Evolutionary conservation across 2,113 vertebrate species (phyloP).

Genomic region (Aptenodytes forsteri): DNA sequence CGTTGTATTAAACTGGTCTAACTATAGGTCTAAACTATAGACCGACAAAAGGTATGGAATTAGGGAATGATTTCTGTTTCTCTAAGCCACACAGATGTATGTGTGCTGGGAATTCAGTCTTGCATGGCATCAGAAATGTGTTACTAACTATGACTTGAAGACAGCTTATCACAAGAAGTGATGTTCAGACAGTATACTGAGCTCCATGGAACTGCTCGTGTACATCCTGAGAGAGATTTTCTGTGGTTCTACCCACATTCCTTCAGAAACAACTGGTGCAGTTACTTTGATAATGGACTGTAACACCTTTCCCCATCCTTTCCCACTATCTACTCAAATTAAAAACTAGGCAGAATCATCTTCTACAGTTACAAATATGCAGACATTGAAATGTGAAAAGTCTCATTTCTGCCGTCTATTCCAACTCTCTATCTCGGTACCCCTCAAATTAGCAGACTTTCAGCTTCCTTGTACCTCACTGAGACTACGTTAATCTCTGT

Average conservation of each 20-base stretch:
- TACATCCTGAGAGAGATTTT: background rate
- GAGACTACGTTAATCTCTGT: background rate
- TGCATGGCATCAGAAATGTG: background rate
- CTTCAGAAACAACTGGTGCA: background rate
- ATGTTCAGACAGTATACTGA: background rate
- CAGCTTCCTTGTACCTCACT: background rate
- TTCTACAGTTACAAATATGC: background rate
- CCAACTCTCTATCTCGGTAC: background rate
- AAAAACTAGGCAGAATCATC: background rate
- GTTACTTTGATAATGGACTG: background rate
- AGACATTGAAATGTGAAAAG: background rate
- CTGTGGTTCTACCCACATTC: background rate
- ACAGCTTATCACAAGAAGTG: background rate
- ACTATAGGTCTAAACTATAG: background rate
- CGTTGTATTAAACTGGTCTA: slow-evolving; percentile 34
- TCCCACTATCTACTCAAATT: background rate
- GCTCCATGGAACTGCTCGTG: background rate
- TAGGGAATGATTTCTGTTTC: background rate
- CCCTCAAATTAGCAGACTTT: background rate
- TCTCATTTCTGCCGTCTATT: background rate
- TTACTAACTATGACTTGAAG: background rate
- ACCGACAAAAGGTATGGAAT: background rate
- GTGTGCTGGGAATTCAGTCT: background rate
- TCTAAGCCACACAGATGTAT: background rate
- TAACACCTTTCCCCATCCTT: background rate